phyloP scores from a whole-genome alignment of 2,113 vertebrate genomes.

The Penelope pileata region DNA sequence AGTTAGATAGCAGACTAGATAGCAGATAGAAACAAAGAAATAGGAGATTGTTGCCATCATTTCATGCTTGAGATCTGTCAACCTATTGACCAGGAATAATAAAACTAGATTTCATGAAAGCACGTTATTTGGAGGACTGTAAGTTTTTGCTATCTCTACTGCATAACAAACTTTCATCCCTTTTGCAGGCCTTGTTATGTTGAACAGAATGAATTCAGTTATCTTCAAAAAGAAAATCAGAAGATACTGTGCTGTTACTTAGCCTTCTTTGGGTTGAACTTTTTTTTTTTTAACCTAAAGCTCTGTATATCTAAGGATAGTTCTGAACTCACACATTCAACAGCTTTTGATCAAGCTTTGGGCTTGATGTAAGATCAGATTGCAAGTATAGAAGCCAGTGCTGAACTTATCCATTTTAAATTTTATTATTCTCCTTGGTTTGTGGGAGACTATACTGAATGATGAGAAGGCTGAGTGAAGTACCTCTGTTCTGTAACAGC shows the following conservation, averaged over 20 bases:
- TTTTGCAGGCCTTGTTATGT: background rate
- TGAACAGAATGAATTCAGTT: background rate
- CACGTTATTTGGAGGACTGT: background rate
- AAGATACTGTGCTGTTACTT: background rate
- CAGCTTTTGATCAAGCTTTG: background rate
- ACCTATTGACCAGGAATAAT: background rate
- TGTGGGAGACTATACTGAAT: background rate
- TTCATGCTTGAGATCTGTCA: background rate
- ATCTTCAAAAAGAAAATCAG: background rate
- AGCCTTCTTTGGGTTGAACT: background rate
- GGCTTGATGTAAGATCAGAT: background rate
- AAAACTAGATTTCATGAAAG: background rate
- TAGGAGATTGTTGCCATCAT: background rate
- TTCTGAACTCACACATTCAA: background rate
- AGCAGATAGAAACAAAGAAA: background rate
- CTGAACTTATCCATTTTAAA: background rate
- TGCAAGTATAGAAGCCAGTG: background rate
- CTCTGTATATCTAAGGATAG: background rate
- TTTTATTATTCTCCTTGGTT: background rate
- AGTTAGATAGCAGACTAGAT: constrained; percentile 26
- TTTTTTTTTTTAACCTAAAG: background rate
- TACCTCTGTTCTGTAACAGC: background rate
- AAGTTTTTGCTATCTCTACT: background rate
- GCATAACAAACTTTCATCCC: background rate
- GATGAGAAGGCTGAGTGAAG: background rate